Evolutionary conservation across 2,797 vertebrate genomes (phyloP).

Genomic region (Malacoctenus gilli): DNA sequence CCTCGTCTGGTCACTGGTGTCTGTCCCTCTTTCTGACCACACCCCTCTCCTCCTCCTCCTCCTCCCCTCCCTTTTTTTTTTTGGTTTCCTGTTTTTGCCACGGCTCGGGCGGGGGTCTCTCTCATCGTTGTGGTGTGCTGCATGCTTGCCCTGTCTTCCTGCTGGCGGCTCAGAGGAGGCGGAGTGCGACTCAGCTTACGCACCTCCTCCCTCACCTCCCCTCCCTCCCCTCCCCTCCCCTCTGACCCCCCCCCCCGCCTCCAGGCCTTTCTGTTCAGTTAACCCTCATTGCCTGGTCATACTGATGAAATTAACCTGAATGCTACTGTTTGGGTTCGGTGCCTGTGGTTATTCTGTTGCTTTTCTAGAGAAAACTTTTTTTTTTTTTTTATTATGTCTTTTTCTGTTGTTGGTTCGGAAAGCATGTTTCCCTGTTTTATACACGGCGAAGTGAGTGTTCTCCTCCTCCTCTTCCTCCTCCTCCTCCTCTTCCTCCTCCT

Average conservation of each 20-base stretch:
- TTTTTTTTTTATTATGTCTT: slow-evolving; percentile 27
- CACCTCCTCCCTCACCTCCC: slow-evolving; percentile 11
- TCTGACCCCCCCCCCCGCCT: not conserved
- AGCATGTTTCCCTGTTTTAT: slow-evolving; percentile 60
- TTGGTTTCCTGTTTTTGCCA: slow-evolving; percentile 22
- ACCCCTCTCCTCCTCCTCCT: slow-evolving; percentile 11
- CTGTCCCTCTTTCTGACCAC: slow-evolving; percentile 76
- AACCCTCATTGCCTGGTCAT: slow-evolving; percentile 74
- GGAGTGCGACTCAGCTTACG: slow-evolving; percentile 23
- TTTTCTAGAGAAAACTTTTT: too few species aligned
- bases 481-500: slow-evolving; percentile 33
- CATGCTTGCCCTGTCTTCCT: slow-evolving; percentile 87
- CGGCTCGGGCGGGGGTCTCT: slow-evolving; percentile 45
- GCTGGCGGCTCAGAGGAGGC: slow-evolving; percentile 47
- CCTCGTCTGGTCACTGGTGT: slow-evolving; percentile 50
- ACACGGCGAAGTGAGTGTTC: slow-evolving; percentile 42
- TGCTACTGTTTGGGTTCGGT: slow-evolving; percentile 72
- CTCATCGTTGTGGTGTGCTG: slow-evolving; percentile 75
- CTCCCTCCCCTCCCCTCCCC: slow-evolving; percentile 58
- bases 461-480: too few species aligned
- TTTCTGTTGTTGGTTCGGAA: slow-evolving; percentile 45
- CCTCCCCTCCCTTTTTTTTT: not conserved
- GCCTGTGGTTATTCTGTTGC: slow-evolving; percentile 65
- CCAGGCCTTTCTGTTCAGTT: slow-evolving; percentile 62
- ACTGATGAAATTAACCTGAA: slow-evolving; percentile 69